phyloP scores from a whole-genome alignment of 2,113 vertebrate species.

The Cynopterus brachyotis region DNA sequence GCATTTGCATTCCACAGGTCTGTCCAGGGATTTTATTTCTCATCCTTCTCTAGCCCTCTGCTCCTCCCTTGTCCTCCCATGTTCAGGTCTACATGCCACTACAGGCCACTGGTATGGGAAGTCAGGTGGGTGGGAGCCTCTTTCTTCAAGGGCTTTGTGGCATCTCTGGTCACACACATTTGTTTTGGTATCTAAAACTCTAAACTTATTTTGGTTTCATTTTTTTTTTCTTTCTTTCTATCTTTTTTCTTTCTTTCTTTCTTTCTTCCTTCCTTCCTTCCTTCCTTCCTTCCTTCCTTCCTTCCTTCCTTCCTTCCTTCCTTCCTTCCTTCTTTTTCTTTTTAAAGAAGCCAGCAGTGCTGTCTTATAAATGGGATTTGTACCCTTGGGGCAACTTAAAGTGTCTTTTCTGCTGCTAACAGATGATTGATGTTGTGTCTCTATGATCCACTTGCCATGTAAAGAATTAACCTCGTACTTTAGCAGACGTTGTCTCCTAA shows the following conservation, averaged over 20 bases:
- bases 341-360: constrained; percentile 32
- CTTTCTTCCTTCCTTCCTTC: no score
- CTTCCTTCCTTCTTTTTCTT: background rate
- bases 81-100: constrained; percentile 7
- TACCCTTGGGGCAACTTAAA: background rate
- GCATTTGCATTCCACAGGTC: background rate
- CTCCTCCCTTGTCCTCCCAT: background rate
- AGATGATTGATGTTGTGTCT: background rate
- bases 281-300: no score
- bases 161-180: background rate
- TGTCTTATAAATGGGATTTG: constrained; percentile 68
- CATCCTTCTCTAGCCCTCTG: background rate
- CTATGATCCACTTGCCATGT: background rate
- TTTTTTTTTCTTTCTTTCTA: background rate
- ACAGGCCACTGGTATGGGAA: background rate
- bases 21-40: background rate
- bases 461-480: constrained; percentile 50
- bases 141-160: constrained; percentile 62
- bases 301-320: no score
- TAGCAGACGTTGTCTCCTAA: background rate
- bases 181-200: background rate
- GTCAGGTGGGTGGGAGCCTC: background rate
- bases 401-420: constrained; percentile 52
- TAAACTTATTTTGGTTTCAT: background rate
- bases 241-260: no score